Base-by-base conservation (phyloP, 2,797 vertebrate species). In the Coracias cyanogaster region DNA sequence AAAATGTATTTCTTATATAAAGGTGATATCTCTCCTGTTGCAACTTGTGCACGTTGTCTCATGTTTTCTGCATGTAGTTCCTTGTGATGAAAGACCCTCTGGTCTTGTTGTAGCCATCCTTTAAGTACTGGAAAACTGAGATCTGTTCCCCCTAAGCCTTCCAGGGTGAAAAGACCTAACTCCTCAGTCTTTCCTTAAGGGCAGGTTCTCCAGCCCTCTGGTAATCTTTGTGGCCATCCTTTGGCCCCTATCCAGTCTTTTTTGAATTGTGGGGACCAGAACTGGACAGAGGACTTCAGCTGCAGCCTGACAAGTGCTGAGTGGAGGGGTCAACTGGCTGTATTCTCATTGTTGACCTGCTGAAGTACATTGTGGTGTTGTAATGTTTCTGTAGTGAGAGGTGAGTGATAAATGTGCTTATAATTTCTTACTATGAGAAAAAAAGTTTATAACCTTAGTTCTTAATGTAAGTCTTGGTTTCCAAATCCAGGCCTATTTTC, bases 321-420 rank as follows among this genome's bases (percentile, higher is more conserved):
- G 28, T 20, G 43, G 35, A 19, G n/a, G 1, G 24, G 2, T 58
- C 41, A 43, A 0, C 12, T 39, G 45, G 7, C 21, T 83, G 3
- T 41, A 1, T 29, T 65, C 31, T 90, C 19, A 12, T 25, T 60
- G 17, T 15, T 80, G 49, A 17, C 15, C 20, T 72, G 35, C 28
- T 72, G 62, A 82, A 86, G 49, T 17, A 79, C 29, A 22, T 25
- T 31, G 12, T 57, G 33, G 1, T 76, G 22, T 15, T 90, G 28
- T 24, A 60, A 48, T 17, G 4, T 48, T 81, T 81, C 29, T 66
- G 0, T 57, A 26, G 29, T 48, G 17, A 90, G 12, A 62, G 2
- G 5, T 20, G 20, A 52, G 21, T 62, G 51, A 58, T 39, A 77
- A 82, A 90, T 37, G 28, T 22, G 15, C n/a, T 86, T 52, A 18